Evolutionary conservation across 2,888 invertebrate species (phyloP).

Genomic region (Mythimna ferrago): DNA sequence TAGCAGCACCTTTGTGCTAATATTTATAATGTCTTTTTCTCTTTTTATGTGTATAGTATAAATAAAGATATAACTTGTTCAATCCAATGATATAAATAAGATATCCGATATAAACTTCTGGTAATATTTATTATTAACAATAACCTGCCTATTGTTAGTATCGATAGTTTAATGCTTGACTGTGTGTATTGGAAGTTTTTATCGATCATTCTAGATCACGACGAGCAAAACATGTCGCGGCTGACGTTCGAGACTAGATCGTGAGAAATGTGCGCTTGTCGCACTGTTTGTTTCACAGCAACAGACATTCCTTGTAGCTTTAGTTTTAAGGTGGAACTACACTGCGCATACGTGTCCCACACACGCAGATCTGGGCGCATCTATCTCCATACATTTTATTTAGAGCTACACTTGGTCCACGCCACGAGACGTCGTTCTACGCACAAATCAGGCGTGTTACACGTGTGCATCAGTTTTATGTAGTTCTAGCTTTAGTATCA

Average conservation of each 20-base stretch:
- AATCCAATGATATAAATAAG: background rate
- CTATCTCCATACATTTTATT: too few relatives aligned
- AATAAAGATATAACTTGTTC: background rate
- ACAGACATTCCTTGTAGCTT: slow-evolving; percentile 27
- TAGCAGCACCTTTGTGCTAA: too few relatives aligned
- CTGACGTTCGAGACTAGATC: slow-evolving; percentile 70
- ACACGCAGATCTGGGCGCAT: too few relatives aligned
- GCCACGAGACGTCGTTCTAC: too few relatives aligned
- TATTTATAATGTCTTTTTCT: too few relatives aligned
- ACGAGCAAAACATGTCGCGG: slow-evolving; percentile 70
- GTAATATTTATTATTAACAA: background rate
- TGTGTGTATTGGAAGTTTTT: slow-evolving; percentile 58
- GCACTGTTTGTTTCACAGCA: slow-evolving; percentile 51
- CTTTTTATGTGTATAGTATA: too few relatives aligned
- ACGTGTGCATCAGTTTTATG: background rate
- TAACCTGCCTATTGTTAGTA: background rate
- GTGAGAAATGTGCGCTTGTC: slow-evolving; percentile 74
- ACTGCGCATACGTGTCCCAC: too few relatives aligned
- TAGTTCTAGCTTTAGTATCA: slow-evolving; percentile 15
- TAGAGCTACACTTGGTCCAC: too few relatives aligned
- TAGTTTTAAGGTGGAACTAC: background rate
- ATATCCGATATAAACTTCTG: background rate
- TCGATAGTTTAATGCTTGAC: slow-evolving; percentile 12
- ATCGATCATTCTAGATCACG: slow-evolving; percentile 75
- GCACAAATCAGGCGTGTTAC: too few relatives aligned